Conservation (phyloP, 2,113 vertebrate species). For the Vicugna pacos region DNA sequence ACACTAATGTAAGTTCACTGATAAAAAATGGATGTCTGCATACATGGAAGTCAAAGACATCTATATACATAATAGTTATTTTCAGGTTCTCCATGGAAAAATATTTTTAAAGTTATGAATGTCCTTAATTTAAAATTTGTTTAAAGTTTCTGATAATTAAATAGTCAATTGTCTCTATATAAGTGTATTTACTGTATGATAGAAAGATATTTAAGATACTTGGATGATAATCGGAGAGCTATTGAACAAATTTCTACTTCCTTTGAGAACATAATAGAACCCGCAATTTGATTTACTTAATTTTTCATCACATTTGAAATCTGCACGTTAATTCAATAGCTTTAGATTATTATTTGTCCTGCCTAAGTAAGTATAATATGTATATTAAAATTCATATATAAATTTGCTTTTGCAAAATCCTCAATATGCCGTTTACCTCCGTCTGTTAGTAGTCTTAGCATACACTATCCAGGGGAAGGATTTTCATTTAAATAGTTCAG, state of each 20-base stretch:
- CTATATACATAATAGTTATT: neutral
- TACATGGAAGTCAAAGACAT: neutral
- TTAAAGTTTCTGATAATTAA: neutral
- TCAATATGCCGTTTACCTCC: neutral
- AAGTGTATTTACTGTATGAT: neutral
- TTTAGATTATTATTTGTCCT: neutral
- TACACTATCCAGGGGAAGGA: neutral
- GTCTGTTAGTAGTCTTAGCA: neutral
- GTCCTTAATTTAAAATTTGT: neutral
- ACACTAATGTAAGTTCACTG: neutral
- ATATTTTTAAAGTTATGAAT: neutral
- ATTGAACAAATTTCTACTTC: neutral
- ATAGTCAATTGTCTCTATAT: neutral
- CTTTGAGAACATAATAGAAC: neutral
- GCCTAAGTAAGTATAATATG: neutral
- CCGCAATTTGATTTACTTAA: neutral
- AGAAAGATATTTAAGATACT: neutral
- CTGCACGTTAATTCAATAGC: neutral
- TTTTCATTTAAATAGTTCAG: slow-evolving; percentile 13
- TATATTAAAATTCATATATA: neutral
- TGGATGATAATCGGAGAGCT: neutral
- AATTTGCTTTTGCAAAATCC: neutral
- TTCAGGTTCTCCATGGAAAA: neutral
- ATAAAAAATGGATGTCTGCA: neutral
- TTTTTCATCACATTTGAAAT: neutral